Conservation (phyloP, 1,140 invertebrate species). For the Stegodyphus mimosarum region DNA sequence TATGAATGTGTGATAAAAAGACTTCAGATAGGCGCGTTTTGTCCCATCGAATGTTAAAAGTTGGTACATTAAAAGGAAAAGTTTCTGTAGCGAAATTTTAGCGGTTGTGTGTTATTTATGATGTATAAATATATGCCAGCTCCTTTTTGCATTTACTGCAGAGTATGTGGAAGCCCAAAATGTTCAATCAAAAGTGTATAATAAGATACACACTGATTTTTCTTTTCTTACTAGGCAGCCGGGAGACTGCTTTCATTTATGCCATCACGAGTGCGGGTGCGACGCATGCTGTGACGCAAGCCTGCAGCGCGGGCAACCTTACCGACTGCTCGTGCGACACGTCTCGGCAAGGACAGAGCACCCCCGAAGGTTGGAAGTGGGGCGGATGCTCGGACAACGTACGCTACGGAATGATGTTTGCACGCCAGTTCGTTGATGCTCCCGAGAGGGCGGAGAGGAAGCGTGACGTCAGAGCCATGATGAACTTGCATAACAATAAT, state of each 20-base stretch:
- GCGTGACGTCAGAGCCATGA: conserved; percentile 71
- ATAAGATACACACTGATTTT: background rate
- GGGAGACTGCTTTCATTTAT: conserved; percentile 78
- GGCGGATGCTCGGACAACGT: conserved; percentile 78
- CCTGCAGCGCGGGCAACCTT: conserved; percentile 76
- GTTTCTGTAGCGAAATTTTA: no score
- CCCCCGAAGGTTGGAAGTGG: conserved; percentile 77
- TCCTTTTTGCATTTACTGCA: no score
- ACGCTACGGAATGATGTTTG: conserved; percentile 73
- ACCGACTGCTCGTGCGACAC: conserved; percentile 77
- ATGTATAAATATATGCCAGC: no score
- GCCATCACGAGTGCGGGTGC: conserved; percentile 77
- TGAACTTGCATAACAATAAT: conserved; percentile 79
- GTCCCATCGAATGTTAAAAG: no score
- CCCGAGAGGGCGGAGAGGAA: conserved; percentile 68
- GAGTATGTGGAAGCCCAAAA: background rate
- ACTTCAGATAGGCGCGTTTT: no score
- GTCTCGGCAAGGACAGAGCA: conserved; percentile 69
- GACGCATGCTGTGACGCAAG: conserved; percentile 76
- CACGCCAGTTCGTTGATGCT: conserved; percentile 75
- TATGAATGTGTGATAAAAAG: no score
- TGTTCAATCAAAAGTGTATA: background rate
- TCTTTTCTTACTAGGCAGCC: conserved; percentile 70
- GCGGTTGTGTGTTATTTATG: no score
- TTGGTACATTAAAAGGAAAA: no score